Percentiles rank a stretch among this genome's conserved stretches.
Evolutionary conservation across 2,888 invertebrate species (phyloP).

Genomic region (Octonoba sinensis): DNA sequence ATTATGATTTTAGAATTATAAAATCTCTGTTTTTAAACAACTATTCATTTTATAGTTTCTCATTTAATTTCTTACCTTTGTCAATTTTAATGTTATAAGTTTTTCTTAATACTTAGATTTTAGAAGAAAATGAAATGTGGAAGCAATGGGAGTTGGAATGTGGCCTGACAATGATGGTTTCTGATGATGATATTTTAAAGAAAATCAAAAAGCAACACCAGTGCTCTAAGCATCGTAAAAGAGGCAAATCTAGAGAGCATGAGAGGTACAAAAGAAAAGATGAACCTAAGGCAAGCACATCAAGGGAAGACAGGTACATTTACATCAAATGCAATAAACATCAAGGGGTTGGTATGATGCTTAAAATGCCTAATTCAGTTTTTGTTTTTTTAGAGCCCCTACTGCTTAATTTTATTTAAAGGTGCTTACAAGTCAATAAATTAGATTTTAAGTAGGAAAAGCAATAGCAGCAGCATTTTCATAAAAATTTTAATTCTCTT

Average conservation of each 20-base stretch:
- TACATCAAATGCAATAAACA: slow-evolving; percentile 7
- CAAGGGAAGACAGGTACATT: slow-evolving; percentile 39
- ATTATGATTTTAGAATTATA: too few relatives aligned
- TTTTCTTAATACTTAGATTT: slow-evolving; percentile 36
- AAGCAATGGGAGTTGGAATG: slow-evolving; percentile 63
- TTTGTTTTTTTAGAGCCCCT: too few relatives aligned
- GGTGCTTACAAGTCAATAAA: too few relatives aligned
- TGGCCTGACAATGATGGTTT: slow-evolving; percentile 65
- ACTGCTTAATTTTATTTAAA: too few relatives aligned
- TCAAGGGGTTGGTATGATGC: too few relatives aligned
- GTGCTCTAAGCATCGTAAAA: slow-evolving; percentile 49
- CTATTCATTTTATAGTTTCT: too few relatives aligned
- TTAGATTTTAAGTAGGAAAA: too few relatives aligned
- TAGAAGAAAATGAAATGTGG: slow-evolving; percentile 66
- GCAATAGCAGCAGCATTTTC: too few relatives aligned
- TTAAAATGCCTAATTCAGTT: too few relatives aligned
- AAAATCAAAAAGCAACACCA: slow-evolving; percentile 30
- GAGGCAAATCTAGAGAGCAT: slow-evolving; percentile 21
- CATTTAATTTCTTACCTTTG: too few relatives aligned
- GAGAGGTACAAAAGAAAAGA: not conserved
- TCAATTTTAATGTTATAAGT: not conserved
- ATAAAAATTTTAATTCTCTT: too few relatives aligned
- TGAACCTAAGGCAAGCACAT: slow-evolving; percentile 13
- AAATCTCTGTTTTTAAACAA: too few relatives aligned
- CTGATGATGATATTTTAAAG: slow-evolving; percentile 59